These are phyloP conservation scores for Trimorus sp. DNA, from an alignment of 2,888 invertebrate species.

Conservation along the genomic window DNA sequence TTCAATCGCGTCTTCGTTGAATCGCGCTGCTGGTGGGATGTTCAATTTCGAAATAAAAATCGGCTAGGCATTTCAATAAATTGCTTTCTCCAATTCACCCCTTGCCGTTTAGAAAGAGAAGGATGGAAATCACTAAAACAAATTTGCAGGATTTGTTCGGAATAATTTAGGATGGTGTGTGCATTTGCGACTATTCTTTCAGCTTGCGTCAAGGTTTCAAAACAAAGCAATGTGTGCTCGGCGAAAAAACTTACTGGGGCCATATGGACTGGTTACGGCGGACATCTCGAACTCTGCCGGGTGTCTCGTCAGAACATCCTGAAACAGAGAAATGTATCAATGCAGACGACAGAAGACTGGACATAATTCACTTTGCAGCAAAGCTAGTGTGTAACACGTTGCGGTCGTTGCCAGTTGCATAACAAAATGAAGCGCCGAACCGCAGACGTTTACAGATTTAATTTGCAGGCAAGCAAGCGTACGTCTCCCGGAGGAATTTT, in stretches of 20 bases:
- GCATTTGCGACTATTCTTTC: slow-evolving; percentile 12
- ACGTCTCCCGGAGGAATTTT: slow-evolving; percentile 29
- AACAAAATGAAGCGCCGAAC: slow-evolving; percentile 46
- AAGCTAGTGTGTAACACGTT: slow-evolving; percentile 19
- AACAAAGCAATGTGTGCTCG: slow-evolving; percentile 21
- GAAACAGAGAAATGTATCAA: slow-evolving; percentile 70
- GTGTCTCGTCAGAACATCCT: slow-evolving; percentile 78
- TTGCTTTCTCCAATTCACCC: slow-evolving; percentile 11
- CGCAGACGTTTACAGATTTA: slow-evolving; percentile 34
- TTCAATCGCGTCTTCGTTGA: neutral
- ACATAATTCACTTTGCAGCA: slow-evolving; percentile 46
- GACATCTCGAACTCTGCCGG: slow-evolving; percentile 78
- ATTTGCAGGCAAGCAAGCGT: slow-evolving; percentile 30
- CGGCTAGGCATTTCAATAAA: neutral
- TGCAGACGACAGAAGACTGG: slow-evolving; percentile 51
- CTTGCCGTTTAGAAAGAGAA: too few species aligned
- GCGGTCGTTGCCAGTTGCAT: slow-evolving; percentile 17
- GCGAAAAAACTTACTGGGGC: slow-evolving; percentile 78
- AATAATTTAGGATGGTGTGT: too few species aligned
- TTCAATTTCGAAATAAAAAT: neutral
- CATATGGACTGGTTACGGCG: slow-evolving; percentile 81
- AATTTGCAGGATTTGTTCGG: too few species aligned
- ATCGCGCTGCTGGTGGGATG: neutral
- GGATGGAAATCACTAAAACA: too few species aligned
- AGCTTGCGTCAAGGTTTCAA: slow-evolving; percentile 12